Evolutionary conservation across 2,113 vertebrate genomes (phyloP), one percentile per base, ranked within the genome.

Genomic region (Mystacornis crossleyi): DNA sequence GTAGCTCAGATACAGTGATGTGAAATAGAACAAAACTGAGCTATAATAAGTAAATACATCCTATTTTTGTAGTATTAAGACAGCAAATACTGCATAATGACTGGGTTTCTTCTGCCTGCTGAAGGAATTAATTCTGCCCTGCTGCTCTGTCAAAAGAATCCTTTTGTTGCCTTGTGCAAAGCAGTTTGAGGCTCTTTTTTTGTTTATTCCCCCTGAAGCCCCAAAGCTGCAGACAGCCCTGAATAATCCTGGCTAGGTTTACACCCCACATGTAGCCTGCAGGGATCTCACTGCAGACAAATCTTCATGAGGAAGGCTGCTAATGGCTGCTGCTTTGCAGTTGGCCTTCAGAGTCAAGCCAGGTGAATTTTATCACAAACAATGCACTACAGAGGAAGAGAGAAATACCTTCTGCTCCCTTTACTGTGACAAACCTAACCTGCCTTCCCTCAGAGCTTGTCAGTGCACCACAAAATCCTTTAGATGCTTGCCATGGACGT

Each of bases 111-210:
- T 89, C 40, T 96, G 66, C 71, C 43, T 80, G 45, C 74, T 92
- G 72, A 91, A 90, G 89, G 61, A 95, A 78, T 96, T 78, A 96
- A 74, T 87, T 87, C 62, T 92, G 64, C 72, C 54, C 36, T 87
- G 84, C 70, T 95, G 75, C 81, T 94, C 77, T 91, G 72, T 86
- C 91, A 95, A 47, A 96, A 51, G 81, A 87, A 83, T 90, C 81
- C 25, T 90, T 96, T 90, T 88, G 66, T 86, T 95, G 90, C 53
- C 36, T 80, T 94, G 75, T 94, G 75, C 81, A 90, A 29, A 86
- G 87, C 80, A 82, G 43, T 94, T 89, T 86, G 70, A 94, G 66
- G 90, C n/a, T 81, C 47, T 88, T 19, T 80, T 67, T 73, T 92
- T 85, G 45, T 86, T 92, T 96, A 85, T 75, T 95, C 71, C 72